phyloP scores from a whole-genome alignment of 2,797 vertebrate species.

The Saguinus oedipus region DNA sequence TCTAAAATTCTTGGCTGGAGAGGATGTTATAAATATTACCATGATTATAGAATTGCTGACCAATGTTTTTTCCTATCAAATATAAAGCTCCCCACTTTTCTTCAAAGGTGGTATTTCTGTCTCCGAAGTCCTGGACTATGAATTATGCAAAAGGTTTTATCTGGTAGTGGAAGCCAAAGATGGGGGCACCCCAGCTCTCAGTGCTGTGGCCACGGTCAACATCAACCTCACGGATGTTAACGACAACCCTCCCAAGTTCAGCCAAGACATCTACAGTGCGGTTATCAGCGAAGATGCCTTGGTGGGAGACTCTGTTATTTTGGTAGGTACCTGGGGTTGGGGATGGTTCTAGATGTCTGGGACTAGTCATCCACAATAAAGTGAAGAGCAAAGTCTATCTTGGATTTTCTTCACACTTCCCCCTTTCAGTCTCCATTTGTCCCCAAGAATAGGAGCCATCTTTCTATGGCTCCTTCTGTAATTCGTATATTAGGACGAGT shows the following conservation, averaged over 20 bases:
- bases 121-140: slow-evolving; percentile 92
- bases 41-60: neutral
- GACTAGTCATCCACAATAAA: neutral
- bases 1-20: neutral
- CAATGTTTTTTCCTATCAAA: neutral
- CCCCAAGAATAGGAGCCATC: neutral
- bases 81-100: slow-evolving; percentile 60
- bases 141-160: slow-evolving; percentile 94
- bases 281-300: slow-evolving; percentile 93
- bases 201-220: slow-evolving; percentile 92
- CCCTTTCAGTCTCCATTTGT: neutral
- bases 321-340: slow-evolving; percentile 83
- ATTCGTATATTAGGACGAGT: neutral
- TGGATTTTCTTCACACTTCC: neutral
- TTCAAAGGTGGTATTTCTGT: slow-evolving; percentile 91
- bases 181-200: slow-evolving; percentile 93
- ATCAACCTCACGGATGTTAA: slow-evolving; percentile 96
- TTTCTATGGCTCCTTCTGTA: neutral
- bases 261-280: slow-evolving; percentile 89
- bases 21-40: neutral
- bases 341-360: neutral
- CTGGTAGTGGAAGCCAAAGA: slow-evolving; percentile 96
- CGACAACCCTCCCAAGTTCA: slow-evolving; percentile 94
- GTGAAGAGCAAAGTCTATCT: neutral
- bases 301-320: slow-evolving; percentile 90